These are phyloP conservation scores for Chloroclysta siterata DNA, from an alignment of 2,888 invertebrate species.

Conservation along the genomic window DNA sequence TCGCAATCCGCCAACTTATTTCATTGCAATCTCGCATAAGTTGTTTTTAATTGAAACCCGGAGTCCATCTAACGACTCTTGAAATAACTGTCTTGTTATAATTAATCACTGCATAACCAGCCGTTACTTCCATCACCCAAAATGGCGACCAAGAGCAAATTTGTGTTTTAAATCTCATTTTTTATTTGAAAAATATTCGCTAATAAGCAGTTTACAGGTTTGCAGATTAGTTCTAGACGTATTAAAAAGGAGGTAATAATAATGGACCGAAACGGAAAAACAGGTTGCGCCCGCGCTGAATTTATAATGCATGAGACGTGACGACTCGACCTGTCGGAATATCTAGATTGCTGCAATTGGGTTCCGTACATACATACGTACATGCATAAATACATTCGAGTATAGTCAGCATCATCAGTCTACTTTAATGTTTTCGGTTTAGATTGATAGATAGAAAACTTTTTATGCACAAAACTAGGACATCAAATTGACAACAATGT, in stretches of 20 bases:
- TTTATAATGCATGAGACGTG: constrained; percentile 60
- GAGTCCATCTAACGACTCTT: constrained; percentile 5
- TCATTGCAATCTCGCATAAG: constrained; percentile 1
- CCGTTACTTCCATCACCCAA: constrained; percentile 28
- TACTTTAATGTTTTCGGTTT: not conserved
- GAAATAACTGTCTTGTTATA: constrained; percentile 26
- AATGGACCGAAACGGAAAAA: constrained; percentile 57
- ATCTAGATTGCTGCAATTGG: constrained; percentile 53
- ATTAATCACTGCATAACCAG: constrained; percentile 29
- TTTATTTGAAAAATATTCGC: constrained; percentile 34
- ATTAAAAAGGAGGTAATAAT: constrained; percentile 39
- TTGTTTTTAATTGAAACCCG: constrained; percentile 8
- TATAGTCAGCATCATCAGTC: not conserved
- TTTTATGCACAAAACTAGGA: no score
- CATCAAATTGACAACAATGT: no score
- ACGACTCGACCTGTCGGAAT: constrained; percentile 56
- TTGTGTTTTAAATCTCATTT: constrained; percentile 30
- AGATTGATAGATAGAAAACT: no score
- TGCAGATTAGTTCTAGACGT: constrained; percentile 40
- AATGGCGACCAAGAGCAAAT: constrained; percentile 31
- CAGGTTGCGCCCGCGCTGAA: constrained; percentile 56
- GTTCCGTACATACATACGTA: constrained; percentile 45
- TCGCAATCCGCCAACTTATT: not conserved
- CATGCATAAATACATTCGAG: no score
- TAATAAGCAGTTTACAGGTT: constrained; percentile 41